These are phyloP conservation scores for Athripsodes cinereus DNA, from an alignment of 2,888 invertebrate genomes.

Conservation along the genomic window DNA sequence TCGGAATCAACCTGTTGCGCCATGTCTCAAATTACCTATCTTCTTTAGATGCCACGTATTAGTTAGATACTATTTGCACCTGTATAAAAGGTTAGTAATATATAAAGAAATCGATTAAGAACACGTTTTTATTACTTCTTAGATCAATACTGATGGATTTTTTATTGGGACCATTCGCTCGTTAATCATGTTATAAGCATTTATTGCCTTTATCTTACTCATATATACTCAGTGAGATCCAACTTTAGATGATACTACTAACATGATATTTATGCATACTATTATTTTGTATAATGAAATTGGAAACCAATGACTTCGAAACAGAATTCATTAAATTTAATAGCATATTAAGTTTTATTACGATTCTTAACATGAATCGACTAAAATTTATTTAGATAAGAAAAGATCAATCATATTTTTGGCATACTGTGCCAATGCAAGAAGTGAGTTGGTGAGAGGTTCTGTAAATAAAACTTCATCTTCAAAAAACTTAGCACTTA, in stretches of 20 bases:
- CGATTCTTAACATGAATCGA: no score
- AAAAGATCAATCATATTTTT: no score
- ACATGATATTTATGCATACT: neutral
- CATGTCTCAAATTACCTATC: no score
- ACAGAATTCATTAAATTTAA: no score
- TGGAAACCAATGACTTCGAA: slow-evolving; percentile 8
- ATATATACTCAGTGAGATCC: slow-evolving; percentile 8
- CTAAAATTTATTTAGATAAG: no score
- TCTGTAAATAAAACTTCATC: no score
- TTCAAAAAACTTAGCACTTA: no score
- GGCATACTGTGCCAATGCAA: no score
- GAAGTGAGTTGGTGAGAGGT: no score
- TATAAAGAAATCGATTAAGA: slow-evolving; percentile 16
- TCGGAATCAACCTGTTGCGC: neutral
- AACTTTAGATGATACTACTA: slow-evolving; percentile 8
- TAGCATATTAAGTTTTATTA: no score
- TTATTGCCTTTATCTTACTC: slow-evolving; percentile 15
- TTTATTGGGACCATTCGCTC: slow-evolving; percentile 14
- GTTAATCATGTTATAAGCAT: slow-evolving; percentile 15
- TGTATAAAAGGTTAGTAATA: slow-evolving; percentile 1
- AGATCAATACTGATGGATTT: slow-evolving; percentile 17
- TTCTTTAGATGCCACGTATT: neutral
- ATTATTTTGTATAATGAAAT: slow-evolving; percentile 4
- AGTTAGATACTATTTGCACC: neutral
- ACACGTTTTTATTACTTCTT: slow-evolving; percentile 14